Base-by-base conservation (phyloP, 2,888 invertebrate genomes). In the Caenorhabditis virilis region DNA sequence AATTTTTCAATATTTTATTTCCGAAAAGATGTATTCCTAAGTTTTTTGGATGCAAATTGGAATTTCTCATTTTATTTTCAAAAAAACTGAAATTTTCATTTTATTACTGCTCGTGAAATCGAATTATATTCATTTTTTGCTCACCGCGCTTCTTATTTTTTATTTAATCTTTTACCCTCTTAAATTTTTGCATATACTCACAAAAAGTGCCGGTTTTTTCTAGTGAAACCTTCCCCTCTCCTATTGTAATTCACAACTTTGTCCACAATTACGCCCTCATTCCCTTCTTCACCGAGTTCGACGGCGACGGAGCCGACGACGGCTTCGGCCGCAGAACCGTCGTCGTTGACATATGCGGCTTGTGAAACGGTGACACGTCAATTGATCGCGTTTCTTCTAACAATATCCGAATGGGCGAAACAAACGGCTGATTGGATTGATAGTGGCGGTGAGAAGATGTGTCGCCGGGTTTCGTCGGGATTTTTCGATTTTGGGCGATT, bases 301-400 rank as follows among this genome's bases (percentile, higher is more conserved):
- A 49, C 59, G 41, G 43, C 59, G 48, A 20, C 59, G 30, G 13
- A 30, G 30, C 30, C 30, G 30, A 30, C 30, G 30, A 30, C 22
- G 16, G 22, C 42, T n/a, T 18, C 11, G 41, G 26, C 22, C 45
- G 42, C 33, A 22, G 33, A 13, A 13, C 9, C 52, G 5, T 18
- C 51, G 9, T 38, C 54, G 30, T n/a, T 46, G 23, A 41, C 55
- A 16, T 61, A 51, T 27, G 50, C 50, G n/a, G 56, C 56, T 9
- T 62, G 62, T 42, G 53, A 62, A 36, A 41, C 43, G 16, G 41
- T 57, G 46, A 62, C 57, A 7, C 52, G 56, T 16, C 56, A 52
- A 16, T 30, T 62, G 11, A 56, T 62, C 25, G 33, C 48, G n/a
- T 20, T 56, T 2, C 56, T 62, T 11, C 7, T 62, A 20, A 30